These are phyloP conservation scores for Trachelus troglodyta DNA, from an alignment of 2,888 invertebrate genomes.

Conservation along the genomic window DNA sequence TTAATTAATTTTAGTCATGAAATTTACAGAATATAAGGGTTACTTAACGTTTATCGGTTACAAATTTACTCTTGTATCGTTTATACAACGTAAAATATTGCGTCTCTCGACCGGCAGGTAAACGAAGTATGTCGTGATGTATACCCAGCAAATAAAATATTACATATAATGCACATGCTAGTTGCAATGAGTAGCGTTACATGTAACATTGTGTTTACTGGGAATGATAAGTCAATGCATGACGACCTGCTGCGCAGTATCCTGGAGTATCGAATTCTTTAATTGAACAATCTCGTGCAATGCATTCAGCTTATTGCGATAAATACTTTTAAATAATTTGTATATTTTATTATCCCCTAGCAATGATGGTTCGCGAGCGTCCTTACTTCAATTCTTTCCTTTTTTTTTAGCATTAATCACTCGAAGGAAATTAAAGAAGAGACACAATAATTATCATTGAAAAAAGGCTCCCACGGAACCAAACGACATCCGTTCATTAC, in stretches of 20 bases:
- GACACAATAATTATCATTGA: not conserved
- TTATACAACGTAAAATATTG: not conserved
- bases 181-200: no score
- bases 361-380: not conserved
- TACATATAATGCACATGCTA: no score
- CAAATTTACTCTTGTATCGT: not conserved
- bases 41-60: slow-evolving; percentile 10
- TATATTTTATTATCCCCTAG: not conserved
- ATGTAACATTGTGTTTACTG: no score
- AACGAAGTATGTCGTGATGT: not conserved
- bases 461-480: not conserved
- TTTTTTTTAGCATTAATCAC: not conserved
- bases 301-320: not conserved
- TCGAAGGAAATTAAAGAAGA: not conserved
- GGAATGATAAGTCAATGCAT: not conserved
- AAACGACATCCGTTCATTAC: not conserved
- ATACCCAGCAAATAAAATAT: not conserved
- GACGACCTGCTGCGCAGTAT: not conserved
- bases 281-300: not conserved
- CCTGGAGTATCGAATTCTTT: not conserved
- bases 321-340: not conserved
- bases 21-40: slow-evolving; percentile 9
- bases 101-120: not conserved
- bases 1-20: slow-evolving; percentile 15
- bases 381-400: not conserved